Conservation (phyloP, 2,888 invertebrate genomes). For the Proisotoma minuta region DNA sequence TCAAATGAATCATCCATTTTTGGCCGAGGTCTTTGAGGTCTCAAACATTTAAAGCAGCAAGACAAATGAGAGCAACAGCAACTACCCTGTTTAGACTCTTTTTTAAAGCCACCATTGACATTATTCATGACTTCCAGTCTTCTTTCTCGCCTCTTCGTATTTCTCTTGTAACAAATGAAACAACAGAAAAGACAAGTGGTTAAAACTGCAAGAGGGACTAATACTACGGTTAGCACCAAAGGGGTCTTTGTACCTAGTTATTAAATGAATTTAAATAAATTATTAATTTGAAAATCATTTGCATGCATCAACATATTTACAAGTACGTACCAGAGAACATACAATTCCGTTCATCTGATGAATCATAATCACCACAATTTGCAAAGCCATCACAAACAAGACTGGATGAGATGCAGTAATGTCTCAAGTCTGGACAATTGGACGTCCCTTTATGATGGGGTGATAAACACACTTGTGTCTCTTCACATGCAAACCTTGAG, state of each 20-base stretch:
- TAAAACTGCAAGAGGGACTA: slow-evolving; percentile 28
- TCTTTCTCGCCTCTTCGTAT: slow-evolving; percentile 15
- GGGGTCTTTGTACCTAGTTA: slow-evolving; percentile 34
- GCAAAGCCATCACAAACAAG: slow-evolving; percentile 52
- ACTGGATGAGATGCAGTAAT: slow-evolving; percentile 51
- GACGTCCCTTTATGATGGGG: slow-evolving; percentile 43
- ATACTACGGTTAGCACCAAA: slow-evolving; percentile 35
- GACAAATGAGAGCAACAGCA: slow-evolving; percentile 3
- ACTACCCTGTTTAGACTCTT: neutral
- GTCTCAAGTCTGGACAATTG: slow-evolving; percentile 42
- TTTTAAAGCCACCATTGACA: neutral
- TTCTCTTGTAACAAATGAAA: slow-evolving; percentile 31
- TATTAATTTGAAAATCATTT: neutral
- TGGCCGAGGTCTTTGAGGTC: neutral
- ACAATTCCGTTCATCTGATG: slow-evolving; percentile 51
- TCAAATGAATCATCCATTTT: neutral
- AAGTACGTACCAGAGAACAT: slow-evolving; percentile 13
- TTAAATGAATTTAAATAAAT: too few relatives aligned
- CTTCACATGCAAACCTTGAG: slow-evolving; percentile 50
- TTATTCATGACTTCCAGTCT: neutral
- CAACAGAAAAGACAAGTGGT: slow-evolving; percentile 24
- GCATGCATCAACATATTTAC: neutral
- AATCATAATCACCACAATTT: slow-evolving; percentile 52
- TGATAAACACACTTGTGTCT: slow-evolving; percentile 47
- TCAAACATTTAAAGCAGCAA: slow-evolving; percentile 20